Conservation (phyloP, 2,797 vertebrate species). For the Ptychobarbus kaznakovi region DNA sequence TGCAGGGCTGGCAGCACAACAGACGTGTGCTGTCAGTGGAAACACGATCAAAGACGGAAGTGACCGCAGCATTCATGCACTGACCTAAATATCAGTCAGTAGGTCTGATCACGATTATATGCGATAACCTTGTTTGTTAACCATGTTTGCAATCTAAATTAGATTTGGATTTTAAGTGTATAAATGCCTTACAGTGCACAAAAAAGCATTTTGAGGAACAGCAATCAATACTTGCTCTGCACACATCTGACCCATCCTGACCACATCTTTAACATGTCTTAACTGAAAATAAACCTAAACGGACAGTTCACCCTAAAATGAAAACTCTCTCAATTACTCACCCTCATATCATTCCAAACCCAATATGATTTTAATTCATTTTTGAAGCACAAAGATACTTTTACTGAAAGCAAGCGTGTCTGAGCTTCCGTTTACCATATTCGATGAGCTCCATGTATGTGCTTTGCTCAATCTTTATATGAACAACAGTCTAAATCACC, state of each 20-base stretch:
- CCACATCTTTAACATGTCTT: neutral
- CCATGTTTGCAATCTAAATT: neutral
- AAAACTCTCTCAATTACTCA: neutral
- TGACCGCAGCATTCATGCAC: neutral
- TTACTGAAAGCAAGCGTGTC: neutral
- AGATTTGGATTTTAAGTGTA: neutral
- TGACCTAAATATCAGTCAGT: neutral
- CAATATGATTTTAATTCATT: neutral
- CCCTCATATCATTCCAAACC: neutral
- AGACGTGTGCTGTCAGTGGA: constrained; percentile 36
- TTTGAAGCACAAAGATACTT: neutral
- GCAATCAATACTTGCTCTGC: neutral
- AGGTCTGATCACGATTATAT: neutral
- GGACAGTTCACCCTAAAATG: neutral
- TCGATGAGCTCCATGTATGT: neutral
- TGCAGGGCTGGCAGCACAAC: constrained; percentile 44
- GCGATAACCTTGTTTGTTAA: neutral
- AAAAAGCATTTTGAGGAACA: neutral
- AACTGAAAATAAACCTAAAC: neutral
- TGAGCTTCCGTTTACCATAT: neutral
- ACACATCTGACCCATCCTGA: neutral
- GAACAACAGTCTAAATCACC: neutral
- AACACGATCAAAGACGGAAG: neutral
- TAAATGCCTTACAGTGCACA: neutral
- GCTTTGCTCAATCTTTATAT: neutral